These are phyloP conservation scores for Halisarca cf. caerulea DNA, from an alignment of 37 sponge, comb jelly and placozoan species.

Conservation along the genomic window DNA sequence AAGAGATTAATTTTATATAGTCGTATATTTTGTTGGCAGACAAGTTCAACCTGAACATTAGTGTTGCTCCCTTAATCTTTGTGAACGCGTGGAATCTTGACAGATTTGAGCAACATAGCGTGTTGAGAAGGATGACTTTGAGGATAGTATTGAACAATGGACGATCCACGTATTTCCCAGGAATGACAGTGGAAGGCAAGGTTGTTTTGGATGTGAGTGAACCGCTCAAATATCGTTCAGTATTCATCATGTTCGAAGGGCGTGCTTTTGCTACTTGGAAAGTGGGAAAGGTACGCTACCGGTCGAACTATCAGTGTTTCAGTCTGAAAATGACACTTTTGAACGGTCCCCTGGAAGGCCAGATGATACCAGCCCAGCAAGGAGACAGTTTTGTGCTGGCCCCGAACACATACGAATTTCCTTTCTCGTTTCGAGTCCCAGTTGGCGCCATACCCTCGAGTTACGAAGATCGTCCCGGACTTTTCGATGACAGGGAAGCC, in stretches of 20 bases:
- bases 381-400: constrained; percentile 2
- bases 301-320: constrained; percentile 14
- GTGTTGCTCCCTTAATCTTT: too few relatives aligned
- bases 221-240: not conserved
- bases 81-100: too few relatives aligned
- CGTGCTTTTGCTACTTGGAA: constrained; percentile 10
- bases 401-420: constrained; percentile 25
- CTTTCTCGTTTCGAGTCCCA: constrained; percentile 28
- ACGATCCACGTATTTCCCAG: constrained; percentile 5
- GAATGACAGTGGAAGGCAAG: not conserved
- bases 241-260: constrained; percentile 1
- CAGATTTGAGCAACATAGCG: too few relatives aligned
- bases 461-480: not conserved
- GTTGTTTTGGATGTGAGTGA: constrained; percentile 18
- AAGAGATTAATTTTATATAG: too few relatives aligned
- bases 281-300: not conserved
- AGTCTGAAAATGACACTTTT: not conserved
- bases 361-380: not conserved
- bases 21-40: too few relatives aligned
- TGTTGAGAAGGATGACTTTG: not conserved
- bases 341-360: not conserved
- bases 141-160: not conserved
- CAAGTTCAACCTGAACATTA: too few relatives aligned
- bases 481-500: not conserved
- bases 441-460: constrained; percentile 22